Conservation (phyloP, 2,888 invertebrate species). For the Cheilosia urbana region DNA sequence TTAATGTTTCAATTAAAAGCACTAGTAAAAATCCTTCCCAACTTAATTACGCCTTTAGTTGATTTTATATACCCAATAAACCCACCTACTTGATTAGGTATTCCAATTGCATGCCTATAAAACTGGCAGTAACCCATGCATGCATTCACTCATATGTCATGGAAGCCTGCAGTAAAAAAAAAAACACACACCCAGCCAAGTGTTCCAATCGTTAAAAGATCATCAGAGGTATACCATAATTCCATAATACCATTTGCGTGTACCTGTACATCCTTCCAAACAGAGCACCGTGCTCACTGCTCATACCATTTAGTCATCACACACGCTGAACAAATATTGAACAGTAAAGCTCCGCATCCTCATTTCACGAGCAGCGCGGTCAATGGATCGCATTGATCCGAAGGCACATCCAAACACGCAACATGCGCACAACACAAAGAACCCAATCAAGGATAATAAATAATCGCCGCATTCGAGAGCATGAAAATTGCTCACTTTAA, state of each 20-base stretch:
- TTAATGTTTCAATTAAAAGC: slow-evolving; percentile 14
- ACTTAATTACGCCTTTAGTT: slow-evolving; percentile 2
- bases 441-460: slow-evolving; percentile 84
- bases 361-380: slow-evolving; percentile 44
- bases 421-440: slow-evolving; percentile 72
- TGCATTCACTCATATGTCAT: slow-evolving; percentile 36
- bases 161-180: slow-evolving; percentile 32
- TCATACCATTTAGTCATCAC: slow-evolving; percentile 70
- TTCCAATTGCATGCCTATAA: slow-evolving; percentile 26
- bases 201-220: slow-evolving; percentile 38
- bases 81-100: slow-evolving; percentile 42
- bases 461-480: slow-evolving; percentile 82
- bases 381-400: slow-evolving; percentile 53
- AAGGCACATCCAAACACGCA: slow-evolving; percentile 38
- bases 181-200: too few relatives aligned
- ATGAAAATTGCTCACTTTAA: slow-evolving; percentile 83
- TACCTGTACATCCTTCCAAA: slow-evolving; percentile 35
- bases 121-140: slow-evolving; percentile 9
- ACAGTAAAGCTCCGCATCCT: slow-evolving; percentile 75
- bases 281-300: not conserved
- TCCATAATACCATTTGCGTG: not conserved
- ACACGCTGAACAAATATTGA: slow-evolving; percentile 76
- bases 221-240: slow-evolving; percentile 20
- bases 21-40: not conserved
- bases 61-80: slow-evolving; percentile 47